Evolutionary conservation across 35 echinoderm and acorn worm species (phyloP).

Genomic region (Eucidaris tribuloides): DNA sequence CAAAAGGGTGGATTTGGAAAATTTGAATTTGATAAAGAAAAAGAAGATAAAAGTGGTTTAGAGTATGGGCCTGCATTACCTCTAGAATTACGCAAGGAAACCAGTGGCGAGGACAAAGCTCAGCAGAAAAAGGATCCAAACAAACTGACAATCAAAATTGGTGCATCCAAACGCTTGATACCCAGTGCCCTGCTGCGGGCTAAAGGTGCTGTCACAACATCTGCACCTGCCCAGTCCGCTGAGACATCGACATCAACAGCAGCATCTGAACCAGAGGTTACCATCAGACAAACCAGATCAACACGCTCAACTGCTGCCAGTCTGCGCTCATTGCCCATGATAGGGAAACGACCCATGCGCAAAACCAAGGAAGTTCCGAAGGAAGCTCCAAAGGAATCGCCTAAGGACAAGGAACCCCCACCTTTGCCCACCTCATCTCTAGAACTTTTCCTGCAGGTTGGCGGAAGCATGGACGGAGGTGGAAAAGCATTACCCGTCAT

Average conservation of each 20-base stretch:
- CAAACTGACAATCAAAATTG: slow-evolving; percentile 17
- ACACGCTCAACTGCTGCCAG: neutral
- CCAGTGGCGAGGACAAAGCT: neutral
- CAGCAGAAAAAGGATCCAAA: neutral
- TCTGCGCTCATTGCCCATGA: neutral
- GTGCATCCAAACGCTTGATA: neutral
- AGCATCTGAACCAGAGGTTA: neutral
- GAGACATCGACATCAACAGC: neutral
- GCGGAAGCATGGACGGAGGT: too few species aligned
- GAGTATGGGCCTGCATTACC: neutral
- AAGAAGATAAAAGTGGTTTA: neutral
- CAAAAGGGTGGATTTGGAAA: slow-evolving; percentile 4
- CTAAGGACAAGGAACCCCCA: neutral
- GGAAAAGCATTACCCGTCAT: neutral
- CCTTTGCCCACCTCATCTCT: too few species aligned
- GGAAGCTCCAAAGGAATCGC: neutral
- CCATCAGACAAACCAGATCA: neutral
- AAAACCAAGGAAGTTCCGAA: neutral
- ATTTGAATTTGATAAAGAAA: neutral
- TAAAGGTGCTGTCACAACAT: neutral
- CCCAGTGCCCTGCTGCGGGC: neutral
- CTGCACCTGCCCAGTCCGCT: neutral
- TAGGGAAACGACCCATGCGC: neutral
- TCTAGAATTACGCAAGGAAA: neutral
- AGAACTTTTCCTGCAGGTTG: neutral